Evolutionary conservation across 2,888 invertebrate genomes (phyloP).

Genomic region (Sarcophaga variegata): DNA sequence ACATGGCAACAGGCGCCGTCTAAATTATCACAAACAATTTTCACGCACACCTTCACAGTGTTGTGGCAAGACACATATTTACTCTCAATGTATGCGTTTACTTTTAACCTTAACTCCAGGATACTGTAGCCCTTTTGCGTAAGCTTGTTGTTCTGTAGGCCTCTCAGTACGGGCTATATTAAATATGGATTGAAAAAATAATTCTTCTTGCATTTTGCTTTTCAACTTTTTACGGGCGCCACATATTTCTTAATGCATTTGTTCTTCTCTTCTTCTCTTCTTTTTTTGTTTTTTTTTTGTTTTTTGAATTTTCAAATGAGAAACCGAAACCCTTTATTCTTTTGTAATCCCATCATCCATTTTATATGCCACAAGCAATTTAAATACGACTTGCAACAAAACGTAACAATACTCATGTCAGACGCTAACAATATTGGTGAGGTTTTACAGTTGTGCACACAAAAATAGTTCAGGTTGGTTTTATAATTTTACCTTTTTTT

Average conservation of each 20-base stretch:
- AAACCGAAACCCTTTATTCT: slow-evolving; percentile 69
- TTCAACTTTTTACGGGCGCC: slow-evolving; percentile 66
- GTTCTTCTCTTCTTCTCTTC: background rate
- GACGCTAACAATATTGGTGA: background rate
- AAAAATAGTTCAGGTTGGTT: slow-evolving; percentile 11
- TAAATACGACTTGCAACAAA: slow-evolving; percentile 53
- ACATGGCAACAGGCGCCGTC: slow-evolving; percentile 80
- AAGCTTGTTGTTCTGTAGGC: background rate
- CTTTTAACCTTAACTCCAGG: slow-evolving; percentile 1
- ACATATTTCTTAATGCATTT: slow-evolving; percentile 56
- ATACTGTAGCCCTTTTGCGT: slow-evolving; percentile 13
- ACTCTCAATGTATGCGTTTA: slow-evolving; percentile 20
- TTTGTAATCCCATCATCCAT: slow-evolving; percentile 72
- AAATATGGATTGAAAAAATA: slow-evolving; percentile 4
- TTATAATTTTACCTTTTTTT: too few species aligned
- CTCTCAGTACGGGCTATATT: too few species aligned
- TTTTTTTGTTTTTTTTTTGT: background rate
- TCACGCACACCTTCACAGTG: slow-evolving; percentile 4
- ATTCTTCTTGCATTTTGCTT: slow-evolving; percentile 34
- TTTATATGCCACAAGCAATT: slow-evolving; percentile 70
- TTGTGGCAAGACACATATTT: background rate
- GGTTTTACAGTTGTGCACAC: slow-evolving; percentile 9
- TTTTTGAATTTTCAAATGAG: background rate
- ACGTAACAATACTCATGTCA: slow-evolving; percentile 38
- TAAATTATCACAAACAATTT: slow-evolving; percentile 76